Evolutionary conservation across 2,888 invertebrate genomes (phyloP).

Genomic region (Xanthia icteritia): DNA sequence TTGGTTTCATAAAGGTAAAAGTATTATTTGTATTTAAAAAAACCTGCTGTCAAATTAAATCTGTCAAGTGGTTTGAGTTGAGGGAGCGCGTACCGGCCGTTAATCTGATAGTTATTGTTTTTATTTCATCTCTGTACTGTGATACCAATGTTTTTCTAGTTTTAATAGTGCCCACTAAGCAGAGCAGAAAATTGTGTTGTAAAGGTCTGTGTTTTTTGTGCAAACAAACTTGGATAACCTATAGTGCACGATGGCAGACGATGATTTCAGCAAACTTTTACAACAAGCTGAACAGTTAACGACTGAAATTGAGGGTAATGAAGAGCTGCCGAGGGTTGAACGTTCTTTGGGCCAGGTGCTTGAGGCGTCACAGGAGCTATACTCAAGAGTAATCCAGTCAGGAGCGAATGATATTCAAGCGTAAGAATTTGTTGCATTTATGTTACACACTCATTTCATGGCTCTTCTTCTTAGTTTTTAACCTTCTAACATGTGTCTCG

Average conservation of each 20-base stretch:
- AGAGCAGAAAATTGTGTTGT: conserved; percentile 11
- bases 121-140: background rate
- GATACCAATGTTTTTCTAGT: conserved; percentile 12
- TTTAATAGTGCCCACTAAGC: conserved; percentile 3
- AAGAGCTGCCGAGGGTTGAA: conserved; percentile 96
- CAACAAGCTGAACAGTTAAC: conserved; percentile 98
- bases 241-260: conserved; percentile 82
- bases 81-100: conserved; percentile 41
- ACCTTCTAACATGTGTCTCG: conserved; percentile 15
- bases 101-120: conserved; percentile 23
- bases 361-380: conserved; percentile 97
- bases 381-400: conserved; percentile 95
- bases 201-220: conserved; percentile 1
- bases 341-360: conserved; percentile 97
- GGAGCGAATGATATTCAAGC: conserved; percentile 98
- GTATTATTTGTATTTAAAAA: conserved; percentile 18
- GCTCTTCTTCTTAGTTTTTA: background rate
- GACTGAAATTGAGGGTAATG: conserved; percentile 96
- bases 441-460: background rate
- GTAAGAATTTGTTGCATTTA: conserved; percentile 88
- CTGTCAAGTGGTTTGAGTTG: conserved; percentile 9
- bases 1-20: background rate
- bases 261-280: conserved; percentile 96
- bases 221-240: conserved; percentile 75
- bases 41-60: conserved; percentile 8